Conservation (phyloP, 2,888 invertebrate genomes). For the Branchellion lobata region DNA sequence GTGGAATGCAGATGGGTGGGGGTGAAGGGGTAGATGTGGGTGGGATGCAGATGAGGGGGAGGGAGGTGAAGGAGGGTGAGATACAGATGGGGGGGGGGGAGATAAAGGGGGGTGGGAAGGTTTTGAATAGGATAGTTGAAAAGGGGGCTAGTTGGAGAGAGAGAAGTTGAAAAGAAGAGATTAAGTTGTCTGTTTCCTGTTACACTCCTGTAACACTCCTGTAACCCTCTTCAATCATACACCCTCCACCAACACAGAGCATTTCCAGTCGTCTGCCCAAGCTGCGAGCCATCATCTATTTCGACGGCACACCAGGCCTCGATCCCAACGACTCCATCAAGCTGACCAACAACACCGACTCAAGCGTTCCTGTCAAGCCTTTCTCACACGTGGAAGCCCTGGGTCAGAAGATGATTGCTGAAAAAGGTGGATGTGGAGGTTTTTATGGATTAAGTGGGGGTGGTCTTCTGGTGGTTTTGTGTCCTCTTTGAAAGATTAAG, state of each 20-base stretch:
- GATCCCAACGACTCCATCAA: neutral
- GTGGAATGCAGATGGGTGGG: no score
- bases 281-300: neutral
- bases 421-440: neutral
- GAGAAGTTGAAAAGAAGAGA: no score
- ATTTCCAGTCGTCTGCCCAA: neutral
- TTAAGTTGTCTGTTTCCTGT: no score
- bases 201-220: no score
- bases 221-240: no score
- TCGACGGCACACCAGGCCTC: slow-evolving; percentile 1
- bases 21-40: no score
- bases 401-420: neutral
- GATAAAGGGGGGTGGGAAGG: no score
- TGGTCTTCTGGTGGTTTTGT: neutral
- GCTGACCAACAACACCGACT: neutral
- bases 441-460: neutral
- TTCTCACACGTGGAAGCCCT: neutral
- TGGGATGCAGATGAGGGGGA: no score
- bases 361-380: neutral
- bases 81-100: no score
- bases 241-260: neutral
- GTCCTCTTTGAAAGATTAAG: neutral
- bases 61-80: no score
- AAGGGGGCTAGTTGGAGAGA: no score
- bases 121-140: no score